These are phyloP conservation scores for Labeo rohita DNA, from an alignment of 2,113 vertebrate species.

Conservation along the genomic window DNA sequence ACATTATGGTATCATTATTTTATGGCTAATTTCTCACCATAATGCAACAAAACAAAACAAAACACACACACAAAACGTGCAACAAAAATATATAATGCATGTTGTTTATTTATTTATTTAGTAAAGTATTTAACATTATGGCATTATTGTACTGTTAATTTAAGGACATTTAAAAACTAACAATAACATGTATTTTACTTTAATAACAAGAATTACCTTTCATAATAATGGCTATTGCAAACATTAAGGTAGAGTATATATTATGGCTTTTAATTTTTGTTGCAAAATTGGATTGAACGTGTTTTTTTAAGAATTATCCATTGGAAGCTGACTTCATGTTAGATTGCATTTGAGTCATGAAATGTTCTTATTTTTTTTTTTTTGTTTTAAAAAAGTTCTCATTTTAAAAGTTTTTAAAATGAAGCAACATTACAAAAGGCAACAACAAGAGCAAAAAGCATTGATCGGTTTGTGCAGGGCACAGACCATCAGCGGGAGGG, in stretches of 20 bases:
- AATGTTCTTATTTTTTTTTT: background rate
- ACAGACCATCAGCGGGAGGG: background rate
- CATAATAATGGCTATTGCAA: background rate
- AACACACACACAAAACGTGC: no score
- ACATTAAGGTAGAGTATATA: background rate
- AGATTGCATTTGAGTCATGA: background rate
- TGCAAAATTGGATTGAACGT: background rate
- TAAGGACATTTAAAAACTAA: background rate
- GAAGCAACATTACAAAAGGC: background rate
- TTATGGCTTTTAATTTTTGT: background rate
- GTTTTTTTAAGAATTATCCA: background rate
- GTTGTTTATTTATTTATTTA: no score
- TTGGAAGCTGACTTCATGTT: background rate
- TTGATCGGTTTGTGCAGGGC: conserved; percentile 1
- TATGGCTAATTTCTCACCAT: no score
- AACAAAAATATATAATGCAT: no score
- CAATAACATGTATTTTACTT: background rate
- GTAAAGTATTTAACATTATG: background rate
- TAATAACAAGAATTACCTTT: background rate
- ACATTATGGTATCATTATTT: no score
- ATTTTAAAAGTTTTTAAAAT: background rate
- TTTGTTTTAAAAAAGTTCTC: background rate
- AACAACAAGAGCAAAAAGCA: background rate
- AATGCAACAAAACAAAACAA: no score
- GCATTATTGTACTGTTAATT: background rate